Evolutionary conservation across 1,140 invertebrate species (phyloP), one percentile per base, ranked within the genome.

Genomic region (Drosophila pseudoobscura): DNA sequence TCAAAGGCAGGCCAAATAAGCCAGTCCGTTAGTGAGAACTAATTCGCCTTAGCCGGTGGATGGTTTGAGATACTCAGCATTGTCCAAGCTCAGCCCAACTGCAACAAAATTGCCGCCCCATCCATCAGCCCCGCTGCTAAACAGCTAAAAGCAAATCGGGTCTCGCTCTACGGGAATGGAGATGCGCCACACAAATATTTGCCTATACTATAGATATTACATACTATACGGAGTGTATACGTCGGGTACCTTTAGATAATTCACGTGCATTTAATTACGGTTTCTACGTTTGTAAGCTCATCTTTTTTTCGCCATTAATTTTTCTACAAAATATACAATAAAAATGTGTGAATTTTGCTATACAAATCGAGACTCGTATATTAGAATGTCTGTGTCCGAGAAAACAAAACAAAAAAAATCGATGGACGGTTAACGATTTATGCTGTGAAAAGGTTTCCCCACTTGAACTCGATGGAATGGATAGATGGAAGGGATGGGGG

Each of bases 241-340:
- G 39, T 24, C 44, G 60, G 47, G 29, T 65, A 60, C 46, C 56
- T 47, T 52, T 66, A 35, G 24, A 58, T 29, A 45, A 45, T 17
- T 53, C 80, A 75, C 74, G 56, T 85, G 82, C 82, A 85, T 85
- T 85, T 85, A 85, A 75, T 78, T 78, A 85, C 46, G 44, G 63
- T 60, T 61, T 60, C 58, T 78, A 87, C 60, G 70, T 55, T 80
- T 72, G 82, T 69, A 60, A 78, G 35, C 35, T 39, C 35, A 39
- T 39, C 35, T 26, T 65, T 80, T 60, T 55, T 60, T 75, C 44
- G 24, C 31, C 9, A 53, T 64, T 57, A 39, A 70, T 35, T 46
- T 73, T 50, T 56, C 51, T 54, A 66, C 20, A 56, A 68, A 50
- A 49, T 54, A 22, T 54, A 71, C n/a, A 53, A 35, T 31, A 53